Conservation (phyloP, 2,888 invertebrate species). For the Ditylenchus weischeri region DNA sequence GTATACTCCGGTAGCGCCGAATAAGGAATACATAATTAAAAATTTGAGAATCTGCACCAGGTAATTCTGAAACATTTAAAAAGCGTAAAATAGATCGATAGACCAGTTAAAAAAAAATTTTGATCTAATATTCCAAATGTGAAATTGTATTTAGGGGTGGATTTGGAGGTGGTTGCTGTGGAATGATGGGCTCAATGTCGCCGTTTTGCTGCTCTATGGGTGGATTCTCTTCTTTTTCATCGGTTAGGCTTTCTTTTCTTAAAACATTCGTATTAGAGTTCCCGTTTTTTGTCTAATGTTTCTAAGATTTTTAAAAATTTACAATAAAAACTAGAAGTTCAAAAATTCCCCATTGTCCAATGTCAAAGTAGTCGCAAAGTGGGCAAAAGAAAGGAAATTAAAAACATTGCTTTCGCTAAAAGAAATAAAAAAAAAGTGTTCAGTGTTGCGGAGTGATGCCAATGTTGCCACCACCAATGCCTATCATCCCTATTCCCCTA, state of each 20-base stretch:
- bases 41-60: too few species aligned
- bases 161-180: conserved; percentile 11
- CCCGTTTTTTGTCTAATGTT: conserved; percentile 10
- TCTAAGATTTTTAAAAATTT: background rate
- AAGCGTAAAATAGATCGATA: too few species aligned
- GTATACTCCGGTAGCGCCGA: too few species aligned
- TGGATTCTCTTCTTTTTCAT: conserved; percentile 17
- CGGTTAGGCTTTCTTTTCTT: conserved; percentile 16
- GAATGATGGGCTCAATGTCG: conserved; percentile 5
- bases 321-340: too few species aligned
- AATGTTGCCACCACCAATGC: conserved; percentile 15
- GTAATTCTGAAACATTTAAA: too few species aligned
- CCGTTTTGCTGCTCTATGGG: conserved; percentile 9
- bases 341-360: too few species aligned
- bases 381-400: background rate
- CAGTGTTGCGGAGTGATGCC: conserved; percentile 21
- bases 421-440: too few species aligned
- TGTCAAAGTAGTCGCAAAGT: too few species aligned
- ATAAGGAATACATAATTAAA: too few species aligned
- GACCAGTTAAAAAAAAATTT: too few species aligned
- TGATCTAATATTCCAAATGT: background rate
- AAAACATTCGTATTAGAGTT: conserved; percentile 6
- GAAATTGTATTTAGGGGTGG: background rate
- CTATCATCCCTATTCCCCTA: conserved; percentile 7
- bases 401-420: background rate